Evolutionary conservation across 2,888 invertebrate species (phyloP), one percentile per base, ranked within the genome.

Genomic region (Eristalis intricaria): DNA sequence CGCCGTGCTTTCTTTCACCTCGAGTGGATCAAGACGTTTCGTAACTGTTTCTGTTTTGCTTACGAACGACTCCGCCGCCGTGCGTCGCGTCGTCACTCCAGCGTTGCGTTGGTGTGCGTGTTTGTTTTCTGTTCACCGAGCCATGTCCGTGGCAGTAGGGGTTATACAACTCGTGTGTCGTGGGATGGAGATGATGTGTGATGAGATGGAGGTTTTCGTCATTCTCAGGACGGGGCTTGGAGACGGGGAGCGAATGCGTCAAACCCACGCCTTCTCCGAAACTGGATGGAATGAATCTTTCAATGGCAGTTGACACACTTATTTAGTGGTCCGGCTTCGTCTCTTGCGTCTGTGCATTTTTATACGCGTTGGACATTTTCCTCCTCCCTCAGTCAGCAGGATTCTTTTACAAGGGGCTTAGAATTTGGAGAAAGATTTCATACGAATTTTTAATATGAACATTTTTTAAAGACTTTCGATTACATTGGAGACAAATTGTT

Each of bases 11-110:
- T 78, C 83, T 83, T 79, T 83, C 61, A 61, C 38, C 26, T 78
- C 78, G 56, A 83, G 70, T 83, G 66, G 71, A 83, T 63, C 78
- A 73, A 73, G 56, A 26, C 29, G 61, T 86, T 86, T 79, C 86
- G 63, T 86, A 83, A 86, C 66, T 2, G 4, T 66, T 69, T 29
- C 35, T 5, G 50, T 63, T 56, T 65, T 64, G 56, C 69, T 61
- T 77, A 78, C 19, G 60, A 76, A n/a, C 29, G 58, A 40, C 40
- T 73, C 7, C 5, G 7, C n/a, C n/a, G 5, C 50, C 0, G 50
- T 3, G n/a, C n/a, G n/a, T n/a, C n/a, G n/a, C 26, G 26, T 26
- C 26, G 26, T 26, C 26, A 26, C 26, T 26, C 26, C 26, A 26
- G 26, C 26, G 26, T 4, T 50, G 50, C 50, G 23, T 71, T 11